Evolutionary conservation across 2,888 invertebrate species (phyloP).

Genomic region (Mystacides longicornis): DNA sequence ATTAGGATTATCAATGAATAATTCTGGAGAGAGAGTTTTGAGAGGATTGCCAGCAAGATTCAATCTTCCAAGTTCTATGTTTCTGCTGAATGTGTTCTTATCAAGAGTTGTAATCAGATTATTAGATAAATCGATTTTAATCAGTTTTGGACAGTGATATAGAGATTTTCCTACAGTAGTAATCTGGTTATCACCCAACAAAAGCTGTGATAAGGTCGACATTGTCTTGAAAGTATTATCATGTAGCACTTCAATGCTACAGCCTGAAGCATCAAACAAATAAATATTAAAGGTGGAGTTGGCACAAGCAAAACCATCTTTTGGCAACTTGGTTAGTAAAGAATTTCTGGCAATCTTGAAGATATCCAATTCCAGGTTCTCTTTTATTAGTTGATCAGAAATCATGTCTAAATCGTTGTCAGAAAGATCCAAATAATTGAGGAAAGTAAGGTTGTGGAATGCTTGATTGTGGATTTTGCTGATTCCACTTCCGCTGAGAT

Average conservation of each 20-base stretch:
- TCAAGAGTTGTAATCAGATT: constrained; percentile 59
- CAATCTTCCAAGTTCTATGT: constrained; percentile 56
- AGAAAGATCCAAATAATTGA: constrained; percentile 66
- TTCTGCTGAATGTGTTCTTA: constrained; percentile 57
- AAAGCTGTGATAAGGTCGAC: constrained; percentile 59
- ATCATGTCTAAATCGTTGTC: constrained; percentile 62
- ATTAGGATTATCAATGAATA: constrained; percentile 56
- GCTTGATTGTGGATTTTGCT: constrained; percentile 61
- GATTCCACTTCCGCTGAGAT: constrained; percentile 62
- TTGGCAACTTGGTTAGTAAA: constrained; percentile 57
- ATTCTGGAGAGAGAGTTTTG: constrained; percentile 55
- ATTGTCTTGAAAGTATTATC: constrained; percentile 63
- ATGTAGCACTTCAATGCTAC: constrained; percentile 56
- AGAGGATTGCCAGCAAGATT: constrained; percentile 68
- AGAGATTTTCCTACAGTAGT: constrained; percentile 29
- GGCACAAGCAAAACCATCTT: constrained; percentile 56
- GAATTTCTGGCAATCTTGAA: constrained; percentile 66
- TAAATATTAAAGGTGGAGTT: constrained; percentile 56
- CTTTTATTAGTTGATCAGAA: constrained; percentile 59
- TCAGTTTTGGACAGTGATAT: constrained; percentile 44
- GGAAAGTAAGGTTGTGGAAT: constrained; percentile 56
- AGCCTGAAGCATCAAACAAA: constrained; percentile 66
- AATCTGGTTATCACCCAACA: constrained; percentile 60
- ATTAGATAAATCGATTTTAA: constrained; percentile 63
- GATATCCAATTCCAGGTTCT: constrained; percentile 61